Evolutionary conservation across 1,140 invertebrate genomes (phyloP).

Genomic region (Ceratina japonica): DNA sequence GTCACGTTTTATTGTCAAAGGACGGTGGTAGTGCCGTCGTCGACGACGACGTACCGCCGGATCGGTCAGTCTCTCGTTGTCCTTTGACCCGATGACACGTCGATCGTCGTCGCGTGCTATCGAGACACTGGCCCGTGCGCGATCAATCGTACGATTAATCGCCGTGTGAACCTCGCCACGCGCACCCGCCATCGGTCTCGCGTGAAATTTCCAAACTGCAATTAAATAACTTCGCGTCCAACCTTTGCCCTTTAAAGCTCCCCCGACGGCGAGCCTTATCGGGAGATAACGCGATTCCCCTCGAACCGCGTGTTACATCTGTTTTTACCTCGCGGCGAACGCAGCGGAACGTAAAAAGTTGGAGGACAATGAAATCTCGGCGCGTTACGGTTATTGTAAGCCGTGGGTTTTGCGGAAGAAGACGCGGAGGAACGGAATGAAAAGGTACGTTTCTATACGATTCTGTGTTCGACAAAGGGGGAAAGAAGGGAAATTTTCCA

Average conservation of each 20-base stretch:
- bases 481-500: conserved; percentile 46
- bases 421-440: conserved; percentile 19
- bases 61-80: conserved; percentile 66
- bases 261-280: too few relatives aligned
- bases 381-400: not conserved
- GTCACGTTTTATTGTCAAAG: conserved; percentile 65
- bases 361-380: not conserved
- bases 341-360: too few relatives aligned
- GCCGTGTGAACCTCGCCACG: not conserved
- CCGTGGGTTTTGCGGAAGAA: not conserved
- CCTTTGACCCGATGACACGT: conserved; percentile 61
- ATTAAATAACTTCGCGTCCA: too few relatives aligned
- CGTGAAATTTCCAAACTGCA: not conserved
- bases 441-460: conserved; percentile 50
- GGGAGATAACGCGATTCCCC: too few relatives aligned
- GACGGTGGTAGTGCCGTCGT: conserved; percentile 7
- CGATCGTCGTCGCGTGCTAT: not conserved
- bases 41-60: conserved; percentile 6
- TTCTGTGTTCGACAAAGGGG: conserved; percentile 34
- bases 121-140: not conserved
- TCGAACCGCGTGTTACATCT: too few relatives aligned
- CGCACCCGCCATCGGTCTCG: not conserved
- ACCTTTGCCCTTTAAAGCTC: too few relatives aligned
- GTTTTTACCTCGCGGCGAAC: too few relatives aligned
- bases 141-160: conserved; percentile 7